A percentile compares a stretch with the other conserved stretches of the same genome.
phyloP scores from a whole-genome alignment of 2,888 invertebrate genomes.

The Hecatera dysodea region DNA sequence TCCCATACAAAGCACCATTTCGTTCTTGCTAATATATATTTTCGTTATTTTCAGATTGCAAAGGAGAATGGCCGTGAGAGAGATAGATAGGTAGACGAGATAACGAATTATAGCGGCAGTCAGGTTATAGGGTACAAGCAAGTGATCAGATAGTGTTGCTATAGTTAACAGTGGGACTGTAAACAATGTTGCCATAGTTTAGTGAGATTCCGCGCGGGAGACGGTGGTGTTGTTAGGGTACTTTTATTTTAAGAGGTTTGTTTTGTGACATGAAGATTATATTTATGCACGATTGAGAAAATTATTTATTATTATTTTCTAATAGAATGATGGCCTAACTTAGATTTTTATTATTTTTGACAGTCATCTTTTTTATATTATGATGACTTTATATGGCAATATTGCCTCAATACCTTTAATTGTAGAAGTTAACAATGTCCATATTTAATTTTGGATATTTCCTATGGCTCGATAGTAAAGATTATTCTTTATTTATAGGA shows the following conservation, averaged over 20 bases:
- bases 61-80: conserved; percentile 58
- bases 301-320: conserved; percentile 4
- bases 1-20: neutral
- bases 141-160: conserved; percentile 73
- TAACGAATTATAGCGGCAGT: conserved; percentile 71
- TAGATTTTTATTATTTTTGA: neutral
- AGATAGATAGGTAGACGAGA: conserved; percentile 70
- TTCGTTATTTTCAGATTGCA: conserved; percentile 62
- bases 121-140: conserved; percentile 73
- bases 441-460: neutral
- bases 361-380: neutral
- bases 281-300: conserved; percentile 6
- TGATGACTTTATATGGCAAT: neutral
- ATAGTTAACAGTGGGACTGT: conserved; percentile 67
- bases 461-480: neutral
- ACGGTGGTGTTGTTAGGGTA: conserved; percentile 39
- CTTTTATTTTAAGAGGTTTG: neutral
- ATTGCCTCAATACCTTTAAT: neutral
- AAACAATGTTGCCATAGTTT: conserved; percentile 84
- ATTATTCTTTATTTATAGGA: neutral
- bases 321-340: conserved; percentile 27
- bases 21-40: neutral
- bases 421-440: neutral
- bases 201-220: conserved; percentile 59
- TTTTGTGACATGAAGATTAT: conserved; percentile 10